Conservation (phyloP, 2,888 invertebrate genomes). For the Polietes domitor region DNA sequence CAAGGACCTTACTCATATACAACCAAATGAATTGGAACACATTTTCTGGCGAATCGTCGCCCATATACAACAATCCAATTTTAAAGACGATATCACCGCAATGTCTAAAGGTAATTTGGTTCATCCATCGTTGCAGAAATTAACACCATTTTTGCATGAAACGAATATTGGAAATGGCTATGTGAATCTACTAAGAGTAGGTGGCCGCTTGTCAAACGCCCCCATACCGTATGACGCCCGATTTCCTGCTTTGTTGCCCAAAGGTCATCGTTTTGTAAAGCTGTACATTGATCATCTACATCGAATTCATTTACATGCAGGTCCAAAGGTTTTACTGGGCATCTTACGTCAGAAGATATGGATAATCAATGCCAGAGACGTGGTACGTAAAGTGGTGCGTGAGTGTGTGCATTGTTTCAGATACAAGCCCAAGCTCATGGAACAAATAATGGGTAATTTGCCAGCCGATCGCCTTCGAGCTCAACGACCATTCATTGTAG, state of each 20-base stretch:
- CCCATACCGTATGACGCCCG: conserved; percentile 68
- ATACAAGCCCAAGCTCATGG: no score
- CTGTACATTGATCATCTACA: neutral
- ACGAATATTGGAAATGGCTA: no score
- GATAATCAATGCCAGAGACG: no score
- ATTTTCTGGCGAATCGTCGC: conserved; percentile 25
- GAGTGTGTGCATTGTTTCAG: no score
- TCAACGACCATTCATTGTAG: no score
- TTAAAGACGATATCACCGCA: neutral
- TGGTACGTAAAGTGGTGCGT: no score
- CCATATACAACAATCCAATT: conserved; percentile 8
- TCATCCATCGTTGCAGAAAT: conserved; percentile 55
- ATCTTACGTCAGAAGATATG: no score
- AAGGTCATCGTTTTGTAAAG: neutral
- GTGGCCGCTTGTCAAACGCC: conserved; percentile 64
- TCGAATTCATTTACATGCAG: neutral
- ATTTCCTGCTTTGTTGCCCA: conserved; percentile 61
- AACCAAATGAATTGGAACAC: conserved; percentile 9
- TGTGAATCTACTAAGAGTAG: conserved; percentile 56
- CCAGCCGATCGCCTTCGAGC: no score
- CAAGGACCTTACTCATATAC: neutral
- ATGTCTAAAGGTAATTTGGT: neutral
- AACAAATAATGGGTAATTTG: no score
- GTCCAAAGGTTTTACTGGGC: conserved; percentile 51
- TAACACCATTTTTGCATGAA: no score